Conservation (phyloP, 2,113 vertebrate species). For the Pelodiscus sinensis region DNA sequence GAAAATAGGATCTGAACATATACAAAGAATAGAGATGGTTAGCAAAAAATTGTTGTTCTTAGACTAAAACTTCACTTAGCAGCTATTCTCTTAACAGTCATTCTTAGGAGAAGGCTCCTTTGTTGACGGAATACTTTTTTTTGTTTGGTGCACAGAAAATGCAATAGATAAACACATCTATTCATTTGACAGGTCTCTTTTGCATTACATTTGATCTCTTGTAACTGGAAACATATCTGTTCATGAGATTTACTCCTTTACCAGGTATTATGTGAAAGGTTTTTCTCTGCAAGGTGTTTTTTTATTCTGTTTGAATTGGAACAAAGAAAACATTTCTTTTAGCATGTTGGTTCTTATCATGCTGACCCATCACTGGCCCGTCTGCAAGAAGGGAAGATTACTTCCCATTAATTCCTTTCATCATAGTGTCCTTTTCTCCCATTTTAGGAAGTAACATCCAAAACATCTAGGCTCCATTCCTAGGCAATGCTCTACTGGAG, state of each 20-base stretch:
- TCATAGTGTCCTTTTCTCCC: background rate
- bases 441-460: background rate
- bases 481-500: background rate
- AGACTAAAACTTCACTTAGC: background rate
- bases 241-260: background rate
- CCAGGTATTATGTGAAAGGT: background rate
- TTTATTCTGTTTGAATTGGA: background rate
- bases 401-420: background rate
- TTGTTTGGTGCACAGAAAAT: conserved; percentile 14
- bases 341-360: background rate
- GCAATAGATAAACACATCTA: conserved; percentile 5
- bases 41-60: background rate
- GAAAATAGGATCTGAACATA: background rate
- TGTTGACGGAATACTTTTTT: conserved; percentile 25
- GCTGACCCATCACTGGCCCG: background rate
- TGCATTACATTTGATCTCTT: background rate
- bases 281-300: rapidly evolving
- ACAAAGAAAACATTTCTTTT: background rate
- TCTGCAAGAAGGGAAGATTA: background rate
- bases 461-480: no score
- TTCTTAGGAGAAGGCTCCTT: background rate
- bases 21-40: rapidly evolving
- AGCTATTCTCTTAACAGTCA: background rate
- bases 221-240: background rate
- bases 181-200: background rate